Base-by-base conservation (phyloP, 2,888 invertebrate genomes). In the Punctoribates punctum region DNA sequence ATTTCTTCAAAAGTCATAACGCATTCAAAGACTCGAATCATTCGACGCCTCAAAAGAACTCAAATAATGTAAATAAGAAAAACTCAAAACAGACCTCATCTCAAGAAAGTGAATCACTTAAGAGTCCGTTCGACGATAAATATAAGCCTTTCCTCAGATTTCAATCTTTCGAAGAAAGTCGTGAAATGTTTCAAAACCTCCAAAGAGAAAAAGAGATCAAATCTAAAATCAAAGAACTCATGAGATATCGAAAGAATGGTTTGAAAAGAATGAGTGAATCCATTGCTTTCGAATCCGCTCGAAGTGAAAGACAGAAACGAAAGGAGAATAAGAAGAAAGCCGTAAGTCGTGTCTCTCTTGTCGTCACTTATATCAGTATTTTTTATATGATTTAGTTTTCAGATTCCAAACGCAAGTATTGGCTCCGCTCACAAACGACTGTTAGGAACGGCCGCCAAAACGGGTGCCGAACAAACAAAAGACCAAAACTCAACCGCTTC, bases 81-180 rank as follows among this genome's bases (percentile, higher is more conserved):
- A 67, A 29, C 25, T 34, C 29, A 74, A 51, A 54, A 13, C 74
- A 27, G 51, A 25, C 15, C 20, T 60, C 60, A 27, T 27, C 60
- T 29, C 57, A 29, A 34, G 57, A 57, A 17, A 60, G 11, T n/a
- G 34, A 57, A 57, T 27, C 57, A 8, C 60, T 60, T 25, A 67
- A 38, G 34, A 67, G 72, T 38, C 38, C 27, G 6, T 38, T 75
- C 6, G 46, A 90, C 60, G 95, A 96, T 79, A 90, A 91, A 54
- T 88, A 95, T 84, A 88, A 92, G 48, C 90, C 91, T 79, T 92
- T 93, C 82, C 90, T 93, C 2, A 94, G 94, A 83, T 95, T 95
- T 85, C 91, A 92, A 83, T 91, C 93, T 1, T 89, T 91, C 38
- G 88, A 90, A 76, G 95, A 96, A 83, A 92, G 94, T 81, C 90